Conservation (phyloP, 2,797 vertebrate species). For the Sebastes kiyomatsui region DNA sequence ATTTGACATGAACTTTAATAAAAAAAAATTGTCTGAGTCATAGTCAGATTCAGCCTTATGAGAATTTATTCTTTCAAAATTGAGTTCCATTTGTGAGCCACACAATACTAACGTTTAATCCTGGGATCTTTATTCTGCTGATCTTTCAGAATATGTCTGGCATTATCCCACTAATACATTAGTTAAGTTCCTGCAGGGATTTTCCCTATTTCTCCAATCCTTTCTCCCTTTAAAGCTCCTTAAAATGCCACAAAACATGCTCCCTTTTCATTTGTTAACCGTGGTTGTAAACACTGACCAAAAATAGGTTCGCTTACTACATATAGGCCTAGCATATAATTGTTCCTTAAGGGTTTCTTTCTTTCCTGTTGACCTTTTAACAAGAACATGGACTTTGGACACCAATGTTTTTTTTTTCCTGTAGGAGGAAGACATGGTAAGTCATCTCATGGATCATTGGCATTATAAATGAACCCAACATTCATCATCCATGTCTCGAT, state of each 20-base stretch:
- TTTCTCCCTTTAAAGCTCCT: constrained; percentile 53
- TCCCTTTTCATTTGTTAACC: constrained; percentile 19
- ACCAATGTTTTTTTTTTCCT: not conserved
- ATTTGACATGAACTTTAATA: not conserved
- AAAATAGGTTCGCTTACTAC: not conserved
- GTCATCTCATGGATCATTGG: not conserved
- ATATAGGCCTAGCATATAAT: not conserved
- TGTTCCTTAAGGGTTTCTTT: not conserved
- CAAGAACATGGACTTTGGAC: constrained; percentile 13
- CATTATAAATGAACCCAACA: not conserved
- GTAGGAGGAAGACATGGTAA: not conserved
- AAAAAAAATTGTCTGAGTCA: not conserved
- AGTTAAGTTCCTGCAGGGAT: constrained; percentile 52
- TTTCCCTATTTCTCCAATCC: constrained; percentile 32
- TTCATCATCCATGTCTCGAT: not conserved
- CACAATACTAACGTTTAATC: not conserved
- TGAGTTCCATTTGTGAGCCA: not conserved
- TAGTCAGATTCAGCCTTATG: not conserved
- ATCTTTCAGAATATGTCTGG: constrained; percentile 37
- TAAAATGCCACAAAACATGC: constrained; percentile 45
- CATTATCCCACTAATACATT: constrained; percentile 44
- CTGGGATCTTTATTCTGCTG: constrained; percentile 17
- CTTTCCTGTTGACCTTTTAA: constrained; percentile 27
- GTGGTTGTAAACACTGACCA: not conserved
- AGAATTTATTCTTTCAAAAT: not conserved